Evolutionary conservation across 2,113 vertebrate species (phyloP).

Genomic region (Entomyzon cyanotis): DNA sequence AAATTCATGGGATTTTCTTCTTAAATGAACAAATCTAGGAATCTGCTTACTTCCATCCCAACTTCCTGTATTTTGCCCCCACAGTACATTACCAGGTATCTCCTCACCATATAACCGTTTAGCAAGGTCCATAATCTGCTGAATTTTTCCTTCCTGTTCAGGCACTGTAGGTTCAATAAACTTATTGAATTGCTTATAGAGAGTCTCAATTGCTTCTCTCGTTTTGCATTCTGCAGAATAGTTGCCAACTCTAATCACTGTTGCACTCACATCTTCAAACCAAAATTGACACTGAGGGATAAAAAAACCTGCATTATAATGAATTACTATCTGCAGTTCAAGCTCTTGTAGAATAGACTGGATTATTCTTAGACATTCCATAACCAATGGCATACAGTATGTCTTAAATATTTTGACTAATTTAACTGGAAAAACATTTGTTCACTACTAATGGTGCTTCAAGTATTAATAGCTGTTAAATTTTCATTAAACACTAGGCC

Average conservation of each 20-base stretch:
- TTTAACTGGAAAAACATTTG: neutral
- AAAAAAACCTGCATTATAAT: neutral
- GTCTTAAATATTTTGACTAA: neutral
- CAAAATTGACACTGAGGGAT: conserved; percentile 85
- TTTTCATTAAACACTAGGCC: neutral
- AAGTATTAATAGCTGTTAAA: neutral
- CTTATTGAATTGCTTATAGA: conserved; percentile 88
- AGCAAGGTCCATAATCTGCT: conserved; percentile 82
- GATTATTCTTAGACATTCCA: neutral
- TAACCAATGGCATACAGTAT: neutral
- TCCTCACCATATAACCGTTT: conserved; percentile 82
- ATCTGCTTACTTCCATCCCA: neutral
- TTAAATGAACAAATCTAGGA: neutral
- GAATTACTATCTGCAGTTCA: neutral
- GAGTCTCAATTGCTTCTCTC: conserved; percentile 80
- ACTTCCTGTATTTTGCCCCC: neutral
- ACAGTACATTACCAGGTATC: neutral
- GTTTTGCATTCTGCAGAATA: conserved; percentile 87
- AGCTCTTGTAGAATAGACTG: neutral
- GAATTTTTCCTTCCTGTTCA: conserved; percentile 87
- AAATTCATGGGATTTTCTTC: neutral
- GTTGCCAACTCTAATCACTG: conserved; percentile 83
- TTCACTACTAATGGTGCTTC: neutral
- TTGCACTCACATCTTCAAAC: conserved; percentile 87
- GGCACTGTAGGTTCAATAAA: conserved; percentile 84